Evolutionary conservation across 2,888 invertebrate genomes (phyloP), one percentile per base, ranked within the genome.

Genomic region (Galerucella pusilla): DNA sequence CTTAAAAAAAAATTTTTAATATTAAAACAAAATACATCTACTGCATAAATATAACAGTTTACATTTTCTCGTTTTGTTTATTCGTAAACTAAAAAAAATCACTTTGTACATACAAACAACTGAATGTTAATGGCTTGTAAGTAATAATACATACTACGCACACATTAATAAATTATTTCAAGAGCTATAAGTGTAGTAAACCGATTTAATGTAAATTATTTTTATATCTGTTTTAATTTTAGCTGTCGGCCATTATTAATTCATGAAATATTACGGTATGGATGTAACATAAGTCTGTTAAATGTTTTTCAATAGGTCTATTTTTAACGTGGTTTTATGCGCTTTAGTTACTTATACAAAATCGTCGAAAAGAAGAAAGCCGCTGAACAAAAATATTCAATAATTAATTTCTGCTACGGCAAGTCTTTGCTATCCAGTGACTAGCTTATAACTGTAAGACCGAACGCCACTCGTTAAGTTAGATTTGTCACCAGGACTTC

Each of bases 251-350:
- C 67, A 74, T 74, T 74, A 70, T 66, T 66, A 66, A 70, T 68
- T 66, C 65, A 57, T 72, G 57, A 72, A 61, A 61, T 52, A 72
- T 72, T 64, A 66, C 72, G 16, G 46, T 67, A 66, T 72, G 35
- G n/a, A 72, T 66, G 28, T n/a, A 67, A 52, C 59, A 61, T 67
- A 61, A 28, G 70, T 70, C 69, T 74, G 70, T 70, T 70, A 67
- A 70, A 74, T 70, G 67, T 70, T 66, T 74, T 74, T 70, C 70
- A 70, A 74, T 74, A 66, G 67, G 70, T 74, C 70, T 67, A 74
- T 74, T 74, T 70, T 74, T 72, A 66, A 66, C 46, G 7, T 28
- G 28, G 28, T 72, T 65, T 65, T 65, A 65, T 65, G 46, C 11
- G 14, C 11, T 10, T 35, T 45, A 0, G 9, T 14, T 63, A 14